phyloP scores from a whole-genome alignment of 2,888 invertebrate species.

The Drosophila falleni region DNA sequence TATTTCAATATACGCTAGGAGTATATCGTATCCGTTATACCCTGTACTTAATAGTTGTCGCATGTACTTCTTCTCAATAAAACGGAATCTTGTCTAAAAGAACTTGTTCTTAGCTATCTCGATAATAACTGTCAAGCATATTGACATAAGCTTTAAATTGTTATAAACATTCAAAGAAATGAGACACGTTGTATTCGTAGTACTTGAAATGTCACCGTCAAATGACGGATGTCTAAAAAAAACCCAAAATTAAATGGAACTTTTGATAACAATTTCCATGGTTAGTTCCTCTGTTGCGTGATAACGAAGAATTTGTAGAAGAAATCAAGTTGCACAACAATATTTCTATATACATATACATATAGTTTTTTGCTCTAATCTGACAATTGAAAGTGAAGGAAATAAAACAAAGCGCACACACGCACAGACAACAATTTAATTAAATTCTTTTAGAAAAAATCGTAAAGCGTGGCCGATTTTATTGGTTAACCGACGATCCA shows the following conservation, averaged over 20 bases:
- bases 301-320: constrained; percentile 45
- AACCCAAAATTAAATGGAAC: neutral
- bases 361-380: constrained; percentile 36
- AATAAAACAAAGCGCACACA: constrained; percentile 22
- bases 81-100: constrained; percentile 4
- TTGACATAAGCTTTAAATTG: constrained; percentile 8
- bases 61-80: neutral
- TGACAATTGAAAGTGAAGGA: constrained; percentile 52
- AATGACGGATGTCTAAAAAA: constrained; percentile 32
- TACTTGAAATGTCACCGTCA: neutral
- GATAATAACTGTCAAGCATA: neutral
- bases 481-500: constrained; percentile 63
- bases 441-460: constrained; percentile 43
- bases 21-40: neutral
- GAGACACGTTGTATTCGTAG: neutral
- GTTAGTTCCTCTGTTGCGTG: constrained; percentile 42
- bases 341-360: neutral
- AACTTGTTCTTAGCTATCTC: constrained; percentile 3
- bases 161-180: neutral
- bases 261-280: constrained; percentile 45
- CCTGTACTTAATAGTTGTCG: neutral
- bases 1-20: neutral
- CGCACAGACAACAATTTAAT: constrained; percentile 34
- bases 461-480: constrained; percentile 73
- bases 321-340: constrained; percentile 13